A percentile compares a stretch with the other conserved stretches of the same genome.
These are phyloP conservation scores for Agrilus biguttatus DNA, from an alignment of 2,888 invertebrate species.

Conservation along the genomic window DNA sequence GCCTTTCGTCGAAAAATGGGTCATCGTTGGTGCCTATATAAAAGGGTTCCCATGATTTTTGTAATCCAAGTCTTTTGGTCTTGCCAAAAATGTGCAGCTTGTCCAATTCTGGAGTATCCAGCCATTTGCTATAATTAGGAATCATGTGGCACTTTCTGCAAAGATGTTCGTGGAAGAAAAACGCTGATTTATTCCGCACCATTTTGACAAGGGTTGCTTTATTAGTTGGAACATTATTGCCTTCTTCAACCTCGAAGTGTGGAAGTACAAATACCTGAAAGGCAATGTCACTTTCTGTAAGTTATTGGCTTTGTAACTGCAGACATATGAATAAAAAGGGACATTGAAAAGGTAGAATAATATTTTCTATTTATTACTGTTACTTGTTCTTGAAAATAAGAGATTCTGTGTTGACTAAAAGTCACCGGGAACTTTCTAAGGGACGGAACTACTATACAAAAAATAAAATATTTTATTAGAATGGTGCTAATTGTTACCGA, in stretches of 20 bases:
- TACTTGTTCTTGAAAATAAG: too few relatives aligned
- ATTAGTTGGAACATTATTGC: constrained; percentile 13
- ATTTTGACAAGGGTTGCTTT: constrained; percentile 16
- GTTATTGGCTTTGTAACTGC: too few relatives aligned
- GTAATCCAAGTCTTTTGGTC: constrained; percentile 14
- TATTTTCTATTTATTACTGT: too few relatives aligned
- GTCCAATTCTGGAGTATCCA: constrained; percentile 9
- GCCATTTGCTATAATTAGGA: constrained; percentile 13
- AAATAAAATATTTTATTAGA: too few relatives aligned
- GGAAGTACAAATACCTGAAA: constrained; percentile 15
- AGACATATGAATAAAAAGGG: too few relatives aligned
- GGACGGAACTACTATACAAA: too few relatives aligned
- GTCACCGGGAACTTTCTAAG: too few relatives aligned
- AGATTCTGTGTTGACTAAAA: too few relatives aligned
- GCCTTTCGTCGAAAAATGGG: constrained; percentile 21
- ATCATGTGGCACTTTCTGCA: constrained; percentile 12
- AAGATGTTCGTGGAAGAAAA: constrained; percentile 17
- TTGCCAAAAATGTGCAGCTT: constrained; percentile 16
- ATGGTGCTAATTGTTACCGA: too few relatives aligned
- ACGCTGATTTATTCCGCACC: constrained; percentile 15
- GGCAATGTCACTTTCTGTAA: too few relatives aligned
- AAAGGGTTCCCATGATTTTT: constrained; percentile 22
- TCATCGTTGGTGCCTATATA: constrained; percentile 22
- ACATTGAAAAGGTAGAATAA: too few relatives aligned
- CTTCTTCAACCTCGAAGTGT: constrained; percentile 16